Conservation (phyloP, 2,888 invertebrate species). For the Acanthococcus lagerstroemiae region DNA sequence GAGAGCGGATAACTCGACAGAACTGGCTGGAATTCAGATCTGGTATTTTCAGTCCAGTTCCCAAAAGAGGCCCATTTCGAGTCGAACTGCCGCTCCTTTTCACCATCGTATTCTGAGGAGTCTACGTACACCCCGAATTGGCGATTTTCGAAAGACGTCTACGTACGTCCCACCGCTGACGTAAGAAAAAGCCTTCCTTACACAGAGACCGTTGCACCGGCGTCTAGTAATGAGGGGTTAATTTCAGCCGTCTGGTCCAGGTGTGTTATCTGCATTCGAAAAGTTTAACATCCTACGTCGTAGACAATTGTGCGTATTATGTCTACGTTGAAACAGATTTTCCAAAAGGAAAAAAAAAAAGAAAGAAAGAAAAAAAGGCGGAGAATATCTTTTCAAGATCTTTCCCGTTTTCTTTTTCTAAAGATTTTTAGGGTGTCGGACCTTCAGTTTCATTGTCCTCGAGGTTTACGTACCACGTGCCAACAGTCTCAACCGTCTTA, state of each 20-base stretch:
- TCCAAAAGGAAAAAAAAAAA: slow-evolving; percentile 8
- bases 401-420: not conserved
- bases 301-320: slow-evolving; percentile 16
- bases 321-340: slow-evolving; percentile 7
- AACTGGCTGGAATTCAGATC: too few species aligned
- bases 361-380: not conserved
- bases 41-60: too few species aligned
- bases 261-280: slow-evolving; percentile 20
- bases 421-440: not conserved
- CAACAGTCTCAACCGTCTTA: slow-evolving; percentile 25
- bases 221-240: slow-evolving; percentile 17
- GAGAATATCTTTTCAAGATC: not conserved
- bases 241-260: slow-evolving; percentile 25
- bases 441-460: not conserved
- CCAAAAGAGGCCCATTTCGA: too few species aligned
- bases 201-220: slow-evolving; percentile 6
- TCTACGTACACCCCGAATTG: too few species aligned
- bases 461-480: slow-evolving; percentile 17
- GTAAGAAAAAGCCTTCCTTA: too few species aligned
- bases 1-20: too few species aligned
- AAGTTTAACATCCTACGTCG: slow-evolving; percentile 23
- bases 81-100: too few species aligned
- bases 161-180: too few species aligned
- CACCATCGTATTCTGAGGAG: too few species aligned
- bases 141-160: too few species aligned